Base-by-base conservation (phyloP, 2,113 vertebrate genomes). In the Toxotes jaculatrix region DNA sequence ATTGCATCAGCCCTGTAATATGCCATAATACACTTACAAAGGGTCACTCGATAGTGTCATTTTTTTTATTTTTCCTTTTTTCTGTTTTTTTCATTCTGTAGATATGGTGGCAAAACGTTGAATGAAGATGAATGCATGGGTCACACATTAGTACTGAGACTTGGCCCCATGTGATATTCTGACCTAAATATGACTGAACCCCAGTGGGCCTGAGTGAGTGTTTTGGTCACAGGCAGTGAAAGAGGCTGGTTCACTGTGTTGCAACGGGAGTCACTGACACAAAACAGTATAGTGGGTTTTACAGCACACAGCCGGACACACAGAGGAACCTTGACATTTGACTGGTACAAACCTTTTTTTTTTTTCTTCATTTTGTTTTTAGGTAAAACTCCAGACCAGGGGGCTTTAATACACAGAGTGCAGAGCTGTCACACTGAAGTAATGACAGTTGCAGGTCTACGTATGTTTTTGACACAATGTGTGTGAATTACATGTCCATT, bases 211-310 rank as follows among this genome's bases (percentile, higher is more conserved):
- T 85, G 85, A 90, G 84, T 62, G 65, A 80, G 77, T 56, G 68
- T 87, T 90, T 88, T 89, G 81, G 77, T 91, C 87, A 73, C 88
- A 89, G 92, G 92, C 92, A 93, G 91, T 93, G 93, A 90, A 86
- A 85, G 61, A 88, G 92, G 89, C 92, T 91, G 92, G 91, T 91
- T 90, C 90, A 89, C 82, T 90, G 82, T 91, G 89, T 88, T 82
- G 74, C 66, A 84, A 86, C n/a, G 31, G 68, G 65, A 80, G 53
- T 88, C 72, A 87, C 88, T 77, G 87, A 91, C 90, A 87, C 70
- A 64, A 62, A 84, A 85, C 78, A 59, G 73, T 77, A 78, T 19
- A 53, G 57, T 75, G 80, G 79, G 85, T 80, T 85, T 87, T 72
- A 91, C 89, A 88, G 71, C 88, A 88, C 88, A 88, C 83, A 88